Evolutionary conservation across 1,140 invertebrate species (phyloP).

Genomic region (Drosophila watanabei): DNA sequence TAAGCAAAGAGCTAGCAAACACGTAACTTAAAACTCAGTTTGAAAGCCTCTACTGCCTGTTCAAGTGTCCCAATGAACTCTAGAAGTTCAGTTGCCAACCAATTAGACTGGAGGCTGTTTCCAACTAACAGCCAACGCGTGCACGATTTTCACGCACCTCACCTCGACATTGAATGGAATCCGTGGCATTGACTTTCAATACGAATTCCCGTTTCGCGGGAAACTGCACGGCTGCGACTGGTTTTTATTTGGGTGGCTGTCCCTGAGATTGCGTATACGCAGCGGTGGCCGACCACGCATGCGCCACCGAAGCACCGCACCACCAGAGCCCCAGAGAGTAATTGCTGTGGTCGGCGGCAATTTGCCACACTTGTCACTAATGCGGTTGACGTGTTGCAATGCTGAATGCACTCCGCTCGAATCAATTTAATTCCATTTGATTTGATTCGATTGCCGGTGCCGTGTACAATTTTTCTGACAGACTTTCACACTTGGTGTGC

Average conservation of each 20-base stretch:
- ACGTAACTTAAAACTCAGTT: not conserved
- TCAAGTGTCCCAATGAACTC: conserved; percentile 3
- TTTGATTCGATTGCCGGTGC: conserved; percentile 41
- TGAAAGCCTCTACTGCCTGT: not conserved
- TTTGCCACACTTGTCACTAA: conserved; percentile 67
- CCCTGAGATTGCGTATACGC: conserved; percentile 69
- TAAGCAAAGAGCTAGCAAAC: not conserved
- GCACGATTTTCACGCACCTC: conserved; percentile 36
- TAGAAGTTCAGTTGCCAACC: conserved; percentile 5
- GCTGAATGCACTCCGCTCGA: conserved; percentile 28
- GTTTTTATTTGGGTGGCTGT: conserved; percentile 55
- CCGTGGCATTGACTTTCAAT: conserved; percentile 52
- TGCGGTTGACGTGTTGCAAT: conserved; percentile 56
- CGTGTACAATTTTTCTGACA: conserved; percentile 44
- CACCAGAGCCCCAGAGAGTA: conserved; percentile 30
- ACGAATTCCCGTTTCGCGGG: conserved; percentile 33
- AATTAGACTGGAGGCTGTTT: conserved; percentile 21
- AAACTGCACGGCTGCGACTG: conserved; percentile 60
- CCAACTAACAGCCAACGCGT: conserved; percentile 16
- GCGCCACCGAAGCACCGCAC: conserved; percentile 33
- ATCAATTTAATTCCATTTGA: conserved; percentile 65
- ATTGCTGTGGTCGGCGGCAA: conserved; percentile 26
- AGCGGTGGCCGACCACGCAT: conserved; percentile 45
- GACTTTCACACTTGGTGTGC: conserved; percentile 60
- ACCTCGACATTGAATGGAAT: conserved; percentile 23